These are phyloP conservation scores for Basileuterus tristriatus DNA, from an alignment of 2,797 vertebrate species.

Conservation along the genomic window DNA sequence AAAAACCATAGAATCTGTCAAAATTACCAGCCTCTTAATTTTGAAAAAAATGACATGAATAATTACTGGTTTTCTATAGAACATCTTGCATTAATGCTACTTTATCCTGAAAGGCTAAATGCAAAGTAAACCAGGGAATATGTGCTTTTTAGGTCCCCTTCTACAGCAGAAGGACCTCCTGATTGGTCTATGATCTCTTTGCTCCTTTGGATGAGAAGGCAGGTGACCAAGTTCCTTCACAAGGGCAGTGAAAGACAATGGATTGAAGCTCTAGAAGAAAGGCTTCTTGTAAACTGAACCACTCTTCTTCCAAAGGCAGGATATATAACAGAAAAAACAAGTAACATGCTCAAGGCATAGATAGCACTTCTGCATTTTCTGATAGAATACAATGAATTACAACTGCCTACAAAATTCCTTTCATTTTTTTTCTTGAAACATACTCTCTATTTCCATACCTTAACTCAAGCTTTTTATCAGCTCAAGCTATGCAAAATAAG, in stretches of 20 bases:
- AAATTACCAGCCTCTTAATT: not conserved
- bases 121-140: not conserved
- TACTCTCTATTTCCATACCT: not conserved
- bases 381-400: not conserved
- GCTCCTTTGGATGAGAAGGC: not conserved
- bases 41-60: not conserved
- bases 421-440: not conserved
- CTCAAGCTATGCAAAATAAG: not conserved
- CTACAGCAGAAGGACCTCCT: not conserved
- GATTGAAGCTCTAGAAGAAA: not conserved
- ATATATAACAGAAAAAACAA: not conserved
- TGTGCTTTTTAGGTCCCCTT: not conserved
- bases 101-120: not conserved
- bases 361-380: not conserved
- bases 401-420: not conserved
- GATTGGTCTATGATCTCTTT: not conserved
- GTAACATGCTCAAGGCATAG: accelerated
- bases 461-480: not conserved
- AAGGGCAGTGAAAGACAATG: not conserved
- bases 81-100: not conserved
- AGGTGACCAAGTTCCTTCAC: not conserved
- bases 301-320: not conserved
- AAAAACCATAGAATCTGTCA: not conserved
- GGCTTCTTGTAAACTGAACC: not conserved
- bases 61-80: not conserved